Percentiles rank a stretch among this genome's conserved stretches.
phyloP scores from a whole-genome alignment of 2,113 vertebrate species.

The Spizaetus ornatus region DNA sequence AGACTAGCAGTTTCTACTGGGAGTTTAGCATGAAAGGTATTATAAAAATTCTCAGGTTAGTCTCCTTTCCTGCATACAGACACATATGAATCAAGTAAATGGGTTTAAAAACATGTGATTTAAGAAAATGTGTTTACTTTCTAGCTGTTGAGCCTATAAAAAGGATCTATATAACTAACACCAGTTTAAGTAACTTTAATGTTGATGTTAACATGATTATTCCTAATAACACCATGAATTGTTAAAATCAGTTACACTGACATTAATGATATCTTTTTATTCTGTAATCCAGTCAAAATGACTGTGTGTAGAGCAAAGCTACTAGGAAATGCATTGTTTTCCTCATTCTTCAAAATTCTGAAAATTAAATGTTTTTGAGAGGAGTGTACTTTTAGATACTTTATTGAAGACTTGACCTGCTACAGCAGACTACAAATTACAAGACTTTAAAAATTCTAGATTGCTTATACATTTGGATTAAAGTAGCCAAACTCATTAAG shows the following conservation, averaged over 20 bases:
- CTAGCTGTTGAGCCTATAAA: background rate
- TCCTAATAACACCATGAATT: background rate
- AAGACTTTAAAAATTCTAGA: background rate
- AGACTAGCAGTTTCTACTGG: background rate
- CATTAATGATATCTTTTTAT: background rate
- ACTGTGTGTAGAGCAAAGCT: background rate
- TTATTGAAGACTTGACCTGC: background rate
- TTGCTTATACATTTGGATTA: background rate
- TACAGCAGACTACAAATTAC: background rate
- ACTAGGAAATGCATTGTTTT: background rate
- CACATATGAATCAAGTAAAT: background rate
- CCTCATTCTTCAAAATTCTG: background rate
- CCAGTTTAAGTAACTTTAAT: background rate
- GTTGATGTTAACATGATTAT: background rate
- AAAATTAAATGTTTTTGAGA: background rate
- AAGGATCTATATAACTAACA: background rate
- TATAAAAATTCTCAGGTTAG: background rate
- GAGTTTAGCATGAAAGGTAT: background rate
- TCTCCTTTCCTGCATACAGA: background rate
- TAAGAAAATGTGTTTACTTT: background rate
- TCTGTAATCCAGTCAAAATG: background rate
- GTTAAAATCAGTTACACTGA: background rate
- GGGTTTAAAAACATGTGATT: background rate
- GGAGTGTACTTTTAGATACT: background rate
- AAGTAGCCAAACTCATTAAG: background rate